phyloP scores from a whole-genome alignment of 2,797 vertebrate genomes.

The Leptatherina wallacei region DNA sequence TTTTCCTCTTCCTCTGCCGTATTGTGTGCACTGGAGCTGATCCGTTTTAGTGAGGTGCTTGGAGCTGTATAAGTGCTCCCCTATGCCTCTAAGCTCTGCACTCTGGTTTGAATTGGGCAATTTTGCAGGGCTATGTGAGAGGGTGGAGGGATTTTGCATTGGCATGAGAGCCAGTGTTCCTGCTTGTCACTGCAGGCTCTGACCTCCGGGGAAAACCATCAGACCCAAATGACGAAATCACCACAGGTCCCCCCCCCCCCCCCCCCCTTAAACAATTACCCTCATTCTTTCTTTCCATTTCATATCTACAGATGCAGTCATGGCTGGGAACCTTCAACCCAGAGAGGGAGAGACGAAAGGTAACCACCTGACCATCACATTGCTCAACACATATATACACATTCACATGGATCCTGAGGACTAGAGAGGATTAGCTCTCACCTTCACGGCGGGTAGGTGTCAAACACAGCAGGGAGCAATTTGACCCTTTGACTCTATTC shows the following conservation, averaged over 20 bases:
- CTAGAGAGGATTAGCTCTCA: slow-evolving; percentile 68
- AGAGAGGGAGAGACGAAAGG: slow-evolving; percentile 86
- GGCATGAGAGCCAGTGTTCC: slow-evolving; percentile 30
- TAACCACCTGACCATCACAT: slow-evolving; percentile 57
- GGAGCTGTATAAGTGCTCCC: slow-evolving; percentile 54
- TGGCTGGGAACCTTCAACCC: slow-evolving; percentile 87
- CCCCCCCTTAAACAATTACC: neutral
- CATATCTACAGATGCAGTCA: slow-evolving; percentile 83
- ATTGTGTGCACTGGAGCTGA: slow-evolving; percentile 55
- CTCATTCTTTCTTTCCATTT: slow-evolving; percentile 43
- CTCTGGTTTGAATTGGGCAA: slow-evolving; percentile 52
- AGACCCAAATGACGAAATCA: slow-evolving; percentile 16
- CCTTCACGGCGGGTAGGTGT: slow-evolving; percentile 64
- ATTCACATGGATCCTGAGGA: slow-evolving; percentile 52
- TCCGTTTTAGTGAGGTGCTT: slow-evolving; percentile 44
- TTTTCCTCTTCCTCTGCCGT: slow-evolving; percentile 40
- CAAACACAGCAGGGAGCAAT: slow-evolving; percentile 61
- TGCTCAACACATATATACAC: slow-evolving; percentile 31
- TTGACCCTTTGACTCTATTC: slow-evolving; percentile 61
- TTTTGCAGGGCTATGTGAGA: slow-evolving; percentile 32
- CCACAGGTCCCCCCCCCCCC: neutral
- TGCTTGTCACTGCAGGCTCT: slow-evolving; percentile 37
- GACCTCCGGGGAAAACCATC: slow-evolving; percentile 20
- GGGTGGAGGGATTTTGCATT: slow-evolving; percentile 39
- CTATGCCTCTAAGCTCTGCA: slow-evolving; percentile 41